phyloP scores from a whole-genome alignment of 2,113 vertebrate species.

The Puma concolor region DNA sequence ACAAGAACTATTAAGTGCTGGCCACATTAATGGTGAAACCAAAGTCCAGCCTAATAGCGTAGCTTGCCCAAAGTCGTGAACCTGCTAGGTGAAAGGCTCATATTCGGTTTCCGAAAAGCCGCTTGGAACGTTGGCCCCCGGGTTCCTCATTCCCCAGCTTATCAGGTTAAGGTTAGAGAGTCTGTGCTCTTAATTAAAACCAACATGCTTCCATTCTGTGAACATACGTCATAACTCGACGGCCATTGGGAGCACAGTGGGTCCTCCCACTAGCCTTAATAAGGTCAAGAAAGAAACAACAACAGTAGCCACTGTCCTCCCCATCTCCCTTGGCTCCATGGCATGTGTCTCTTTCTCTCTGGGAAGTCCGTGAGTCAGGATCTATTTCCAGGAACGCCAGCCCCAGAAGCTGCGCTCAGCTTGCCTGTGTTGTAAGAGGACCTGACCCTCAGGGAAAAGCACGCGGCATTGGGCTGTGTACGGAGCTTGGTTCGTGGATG shows the following conservation, averaged over 20 bases:
- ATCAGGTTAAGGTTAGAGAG: background rate
- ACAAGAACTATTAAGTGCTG: background rate
- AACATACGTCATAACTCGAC: background rate
- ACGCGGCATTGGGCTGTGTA: background rate
- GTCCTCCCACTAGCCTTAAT: background rate
- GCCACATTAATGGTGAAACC: background rate
- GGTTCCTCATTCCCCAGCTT: background rate
- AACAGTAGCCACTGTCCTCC: background rate
- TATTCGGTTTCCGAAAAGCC: background rate
- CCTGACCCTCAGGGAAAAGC: background rate
- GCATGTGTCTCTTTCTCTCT: background rate
- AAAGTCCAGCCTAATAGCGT: background rate
- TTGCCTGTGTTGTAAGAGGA: background rate
- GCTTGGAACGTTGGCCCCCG: background rate
- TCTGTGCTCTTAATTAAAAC: conserved; percentile 56
- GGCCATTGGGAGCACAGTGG: background rate
- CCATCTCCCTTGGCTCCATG: background rate
- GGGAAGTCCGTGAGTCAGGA: background rate
- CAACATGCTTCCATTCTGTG: background rate
- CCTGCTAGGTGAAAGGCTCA: background rate
- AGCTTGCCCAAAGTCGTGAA: background rate
- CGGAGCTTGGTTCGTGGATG: background rate
- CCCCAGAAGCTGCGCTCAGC: background rate
- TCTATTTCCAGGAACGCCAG: background rate
- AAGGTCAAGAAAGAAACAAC: background rate